Evolutionary conservation across 2,888 invertebrate species (phyloP).

Genomic region (Drosophila atroscutellata): DNA sequence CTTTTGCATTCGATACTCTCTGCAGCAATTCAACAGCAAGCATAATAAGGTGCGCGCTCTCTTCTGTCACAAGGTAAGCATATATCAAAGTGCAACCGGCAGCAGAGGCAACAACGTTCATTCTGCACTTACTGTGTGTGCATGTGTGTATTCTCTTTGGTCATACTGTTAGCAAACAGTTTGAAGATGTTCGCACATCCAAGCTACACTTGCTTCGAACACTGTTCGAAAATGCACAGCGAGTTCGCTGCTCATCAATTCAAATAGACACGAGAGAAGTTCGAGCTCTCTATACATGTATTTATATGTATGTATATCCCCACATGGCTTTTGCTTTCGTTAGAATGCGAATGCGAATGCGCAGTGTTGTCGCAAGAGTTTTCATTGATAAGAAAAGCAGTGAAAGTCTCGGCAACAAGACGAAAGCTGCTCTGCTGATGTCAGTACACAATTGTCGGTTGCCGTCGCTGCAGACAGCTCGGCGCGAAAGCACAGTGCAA

Average conservation of each 20-base stretch:
- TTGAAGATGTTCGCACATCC: constrained; percentile 11
- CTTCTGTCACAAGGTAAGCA: constrained; percentile 23
- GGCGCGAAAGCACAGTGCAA: constrained; percentile 35
- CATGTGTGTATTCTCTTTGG: constrained; percentile 7
- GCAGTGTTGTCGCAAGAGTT: constrained; percentile 46
- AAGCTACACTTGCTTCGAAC: constrained; percentile 9
- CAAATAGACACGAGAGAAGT: constrained; percentile 17
- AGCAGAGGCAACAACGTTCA: constrained; percentile 31
- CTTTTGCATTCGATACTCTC: constrained; percentile 31
- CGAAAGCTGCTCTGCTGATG: constrained; percentile 24
- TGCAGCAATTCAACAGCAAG: constrained; percentile 17
- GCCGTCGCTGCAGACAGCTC: constrained; percentile 41
- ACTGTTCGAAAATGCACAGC: constrained; percentile 5
- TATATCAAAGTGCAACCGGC: constrained; percentile 33
- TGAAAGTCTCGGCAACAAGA: constrained; percentile 51
- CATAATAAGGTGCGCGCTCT: constrained; percentile 41
- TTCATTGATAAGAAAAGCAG: constrained; percentile 73
- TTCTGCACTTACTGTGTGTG: not conserved
- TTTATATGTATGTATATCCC: not conserved
- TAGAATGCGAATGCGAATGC: constrained; percentile 46
- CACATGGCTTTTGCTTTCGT: constrained; percentile 13
- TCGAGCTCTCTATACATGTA: constrained; percentile 11
- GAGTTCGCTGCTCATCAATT: not conserved
- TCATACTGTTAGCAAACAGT: constrained; percentile 34
- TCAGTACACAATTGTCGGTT: constrained; percentile 53